Percentiles rank a stretch among this genome's conserved stretches.
Evolutionary conservation across 2,113 vertebrate species (phyloP).

Genomic region (Ictidomys tridecemlineatus): DNA sequence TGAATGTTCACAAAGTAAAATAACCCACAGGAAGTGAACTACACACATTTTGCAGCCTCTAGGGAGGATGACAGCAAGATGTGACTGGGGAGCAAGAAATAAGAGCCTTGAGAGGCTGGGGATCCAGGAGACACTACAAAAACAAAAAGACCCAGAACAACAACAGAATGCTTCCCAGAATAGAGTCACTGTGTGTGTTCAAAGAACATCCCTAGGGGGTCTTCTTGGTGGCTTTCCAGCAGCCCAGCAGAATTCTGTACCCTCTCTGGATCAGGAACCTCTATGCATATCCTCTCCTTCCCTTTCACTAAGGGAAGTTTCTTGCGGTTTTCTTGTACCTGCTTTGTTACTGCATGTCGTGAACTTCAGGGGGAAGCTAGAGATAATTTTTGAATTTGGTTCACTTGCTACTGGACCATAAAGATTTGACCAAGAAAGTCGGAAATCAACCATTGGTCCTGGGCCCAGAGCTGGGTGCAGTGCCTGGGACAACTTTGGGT

Average conservation of each 20-base stretch:
- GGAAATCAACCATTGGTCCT: neutral
- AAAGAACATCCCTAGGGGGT: neutral
- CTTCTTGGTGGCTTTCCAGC: neutral
- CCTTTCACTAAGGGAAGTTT: neutral
- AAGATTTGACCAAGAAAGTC: neutral
- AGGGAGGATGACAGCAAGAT: neutral
- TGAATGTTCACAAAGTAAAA: constrained; percentile 5
- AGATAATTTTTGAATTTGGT: neutral
- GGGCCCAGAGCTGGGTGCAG: neutral
- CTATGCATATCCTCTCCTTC: neutral
- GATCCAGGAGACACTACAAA: neutral
- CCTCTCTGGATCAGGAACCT: neutral
- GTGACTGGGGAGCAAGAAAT: neutral
- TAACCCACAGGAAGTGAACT: neutral
- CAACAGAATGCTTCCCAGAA: neutral
- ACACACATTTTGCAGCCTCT: neutral
- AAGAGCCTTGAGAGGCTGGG: neutral
- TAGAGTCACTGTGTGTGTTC: neutral
- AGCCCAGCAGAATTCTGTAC: neutral
- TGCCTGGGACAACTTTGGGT: neutral
- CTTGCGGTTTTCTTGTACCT: neutral
- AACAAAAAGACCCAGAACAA: neutral
- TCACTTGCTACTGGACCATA: neutral
- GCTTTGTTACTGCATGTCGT: neutral
- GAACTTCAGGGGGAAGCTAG: neutral